Percentiles rank a stretch among this genome's conserved stretches.
These are phyloP conservation scores for Papilio helenus DNA, from an alignment of 1,140 invertebrate species.

Conservation along the genomic window DNA sequence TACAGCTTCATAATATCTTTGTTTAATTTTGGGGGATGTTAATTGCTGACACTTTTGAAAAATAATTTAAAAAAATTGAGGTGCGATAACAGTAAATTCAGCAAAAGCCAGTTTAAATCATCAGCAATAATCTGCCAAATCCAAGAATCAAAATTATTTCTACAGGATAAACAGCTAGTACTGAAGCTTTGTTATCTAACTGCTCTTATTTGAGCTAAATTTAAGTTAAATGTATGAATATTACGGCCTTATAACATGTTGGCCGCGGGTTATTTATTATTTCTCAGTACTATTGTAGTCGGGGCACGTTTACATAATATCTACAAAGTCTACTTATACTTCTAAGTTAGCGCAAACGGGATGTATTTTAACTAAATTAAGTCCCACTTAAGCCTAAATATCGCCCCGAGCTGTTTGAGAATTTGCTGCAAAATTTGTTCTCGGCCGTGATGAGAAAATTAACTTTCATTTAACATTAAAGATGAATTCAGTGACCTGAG, in stretches of 20 bases:
- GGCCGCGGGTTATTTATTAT: not conserved
- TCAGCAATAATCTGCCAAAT: not conserved
- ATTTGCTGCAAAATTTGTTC: constrained; percentile 48
- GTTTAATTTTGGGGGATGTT: not conserved
- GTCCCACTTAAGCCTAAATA: constrained; percentile 53
- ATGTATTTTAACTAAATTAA: constrained; percentile 49
- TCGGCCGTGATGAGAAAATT: constrained; percentile 46
- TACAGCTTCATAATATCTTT: not conserved
- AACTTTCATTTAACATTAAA: constrained; percentile 51
- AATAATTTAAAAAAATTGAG: no score
- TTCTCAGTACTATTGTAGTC: not conserved
- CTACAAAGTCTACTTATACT: constrained; percentile 14
- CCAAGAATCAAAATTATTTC: not conserved
- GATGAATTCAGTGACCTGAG: constrained; percentile 16
- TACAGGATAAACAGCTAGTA: no score
- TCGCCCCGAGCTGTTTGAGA: constrained; percentile 44
- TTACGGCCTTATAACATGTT: not conserved
- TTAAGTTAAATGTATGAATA: not conserved
- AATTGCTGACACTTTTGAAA: not conserved
- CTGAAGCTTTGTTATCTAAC: not conserved
- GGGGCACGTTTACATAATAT: constrained; percentile 13
- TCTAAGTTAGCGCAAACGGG: constrained; percentile 28
- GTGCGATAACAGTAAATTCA: no score
- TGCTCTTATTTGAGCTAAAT: not conserved
- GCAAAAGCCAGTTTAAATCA: no score